Base-by-base conservation (phyloP, 2,797 vertebrate species). In the Sebastes dallii region DNA sequence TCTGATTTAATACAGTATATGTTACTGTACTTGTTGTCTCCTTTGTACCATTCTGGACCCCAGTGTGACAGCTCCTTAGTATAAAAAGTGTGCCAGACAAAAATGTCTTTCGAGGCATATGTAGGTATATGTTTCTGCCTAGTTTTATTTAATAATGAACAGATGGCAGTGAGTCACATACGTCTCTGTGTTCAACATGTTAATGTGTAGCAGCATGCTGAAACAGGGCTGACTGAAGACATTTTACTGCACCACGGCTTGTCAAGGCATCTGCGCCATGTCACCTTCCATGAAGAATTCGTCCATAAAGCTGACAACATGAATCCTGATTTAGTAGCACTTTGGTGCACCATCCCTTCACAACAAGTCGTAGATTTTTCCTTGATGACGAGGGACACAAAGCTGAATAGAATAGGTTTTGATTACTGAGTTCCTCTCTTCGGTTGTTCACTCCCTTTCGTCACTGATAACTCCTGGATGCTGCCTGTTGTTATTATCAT, bases 131-230 rank as follows among this genome's bases (percentile, higher is more conserved):
- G 30, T 52, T 64, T 66, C 56, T 71, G 27, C 25, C 58, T 79
- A 75, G 10, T 77, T 80, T 69, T 27, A 52, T 78, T 75, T 42
- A 56, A 71, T 60, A 55, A 70, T 52, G 58, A 82, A 61, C 84
- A 88, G 83, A 83, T 74, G 64, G 77, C 64, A 69, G 46, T 72
- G 58, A 81, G 76, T 88, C 82, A 73, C 64, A 32, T 24, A 54
- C 20, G 59, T 46, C 36, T 78, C 75, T 32, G 36, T 72, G 75
- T 69, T 76, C 52, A 62, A 36, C 73, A 50, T 79, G 84, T 75
- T 34, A 42, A 66, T 81, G 30, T 79, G 34, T 55, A 30, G 10
- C 75, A 59, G 69, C 12, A 12, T 72, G 68, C 61, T 71, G 27
- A 55, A 66, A 74, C 71, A 50, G 29, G 55, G 54, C 74, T 70